Percentiles rank a stretch among this genome's conserved stretches.
phyloP scores from a whole-genome alignment of 2,888 invertebrate genomes.

The Tetramorium bicarinatum region DNA sequence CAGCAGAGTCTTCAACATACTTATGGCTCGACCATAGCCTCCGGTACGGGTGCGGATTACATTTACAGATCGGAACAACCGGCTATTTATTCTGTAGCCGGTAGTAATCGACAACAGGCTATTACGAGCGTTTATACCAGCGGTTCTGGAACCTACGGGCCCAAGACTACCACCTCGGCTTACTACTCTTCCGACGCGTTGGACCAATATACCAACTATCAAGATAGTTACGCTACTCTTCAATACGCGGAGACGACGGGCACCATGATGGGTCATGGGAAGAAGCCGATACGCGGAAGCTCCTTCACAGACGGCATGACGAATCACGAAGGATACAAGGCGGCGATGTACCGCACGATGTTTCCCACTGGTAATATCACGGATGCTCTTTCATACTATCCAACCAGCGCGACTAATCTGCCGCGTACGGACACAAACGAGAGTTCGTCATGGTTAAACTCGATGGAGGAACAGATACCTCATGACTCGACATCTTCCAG shows the following conservation, averaged over 20 bases:
- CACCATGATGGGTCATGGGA: constrained; percentile 80
- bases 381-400: constrained; percentile 94
- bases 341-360: constrained; percentile 89
- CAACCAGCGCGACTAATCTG: constrained; percentile 89
- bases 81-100: constrained; percentile 92
- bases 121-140: constrained; percentile 93
- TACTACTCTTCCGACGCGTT: constrained; percentile 90
- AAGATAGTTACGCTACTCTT: constrained; percentile 84
- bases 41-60: constrained; percentile 84
- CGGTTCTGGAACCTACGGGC: constrained; percentile 89
- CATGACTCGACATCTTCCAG: constrained; percentile 88
- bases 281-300: constrained; percentile 80
- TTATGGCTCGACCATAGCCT: constrained; percentile 80
- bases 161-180: constrained; percentile 87
- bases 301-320: constrained; percentile 87
- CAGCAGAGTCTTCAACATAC: constrained; percentile 82
- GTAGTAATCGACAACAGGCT: constrained; percentile 90
- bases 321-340: constrained; percentile 90
- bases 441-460: constrained; percentile 88
- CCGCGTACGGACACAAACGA: constrained; percentile 88
- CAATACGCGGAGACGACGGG: constrained; percentile 85
- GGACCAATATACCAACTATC: constrained; percentile 87
- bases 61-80: constrained; percentile 88
- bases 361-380: constrained; percentile 91
- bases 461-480: constrained; percentile 87